phyloP scores from a whole-genome alignment of 2,888 invertebrate species.

The Drosophila infuscata region DNA sequence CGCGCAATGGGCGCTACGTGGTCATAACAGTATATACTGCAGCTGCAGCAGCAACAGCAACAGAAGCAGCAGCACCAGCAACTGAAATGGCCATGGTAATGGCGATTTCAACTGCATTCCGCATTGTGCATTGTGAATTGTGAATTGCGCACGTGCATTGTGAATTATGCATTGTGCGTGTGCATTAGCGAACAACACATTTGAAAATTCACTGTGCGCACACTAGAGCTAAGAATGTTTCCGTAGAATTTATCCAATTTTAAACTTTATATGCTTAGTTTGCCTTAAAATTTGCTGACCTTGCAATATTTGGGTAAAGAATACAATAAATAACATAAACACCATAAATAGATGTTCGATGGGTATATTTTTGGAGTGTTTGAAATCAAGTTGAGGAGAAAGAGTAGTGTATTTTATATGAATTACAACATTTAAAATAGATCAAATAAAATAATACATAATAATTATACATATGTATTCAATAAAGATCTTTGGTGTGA shows the following conservation, averaged over 20 bases:
- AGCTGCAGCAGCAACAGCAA: slow-evolving; percentile 22
- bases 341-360: background rate
- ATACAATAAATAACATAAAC: background rate
- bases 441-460: too few species aligned
- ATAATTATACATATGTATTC: background rate
- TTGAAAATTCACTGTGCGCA: slow-evolving; percentile 15
- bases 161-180: slow-evolving; percentile 60
- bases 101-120: slow-evolving; percentile 48
- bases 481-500: background rate
- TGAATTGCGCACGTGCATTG: slow-evolving; percentile 53
- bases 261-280: background rate
- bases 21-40: slow-evolving; percentile 67
- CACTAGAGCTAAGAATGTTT: slow-evolving; percentile 19
- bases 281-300: background rate
- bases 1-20: slow-evolving; percentile 64
- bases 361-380: background rate
- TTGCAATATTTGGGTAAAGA: background rate
- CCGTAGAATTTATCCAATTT: background rate
- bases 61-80: slow-evolving; percentile 13
- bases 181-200: slow-evolving; percentile 60
- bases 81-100: slow-evolving; percentile 28
- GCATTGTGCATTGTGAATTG: slow-evolving; percentile 50
- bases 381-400: background rate
- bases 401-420: background rate
- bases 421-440: background rate